Evolutionary conservation across 2,113 vertebrate genomes (phyloP).

Genomic region (Channa argus): DNA sequence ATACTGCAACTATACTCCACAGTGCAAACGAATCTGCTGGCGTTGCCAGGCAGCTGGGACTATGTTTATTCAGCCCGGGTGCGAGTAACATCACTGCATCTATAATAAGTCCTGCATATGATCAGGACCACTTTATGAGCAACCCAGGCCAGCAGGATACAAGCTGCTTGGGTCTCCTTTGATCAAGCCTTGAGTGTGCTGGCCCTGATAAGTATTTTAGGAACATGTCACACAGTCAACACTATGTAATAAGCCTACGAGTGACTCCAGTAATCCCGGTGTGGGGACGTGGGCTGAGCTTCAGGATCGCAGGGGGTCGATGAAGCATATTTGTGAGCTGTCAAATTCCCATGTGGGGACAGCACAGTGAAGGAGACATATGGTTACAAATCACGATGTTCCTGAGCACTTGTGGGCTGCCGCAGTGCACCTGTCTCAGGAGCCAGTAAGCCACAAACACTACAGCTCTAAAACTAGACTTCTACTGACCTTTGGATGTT

Average conservation of each 20-base stretch:
- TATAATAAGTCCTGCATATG: slow-evolving; percentile 63
- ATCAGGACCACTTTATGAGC: slow-evolving; percentile 10
- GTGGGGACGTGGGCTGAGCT: background rate
- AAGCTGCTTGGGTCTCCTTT: slow-evolving; percentile 33
- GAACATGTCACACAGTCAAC: slow-evolving; percentile 51
- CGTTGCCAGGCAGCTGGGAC: slow-evolving; percentile 52
- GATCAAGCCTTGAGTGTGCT: slow-evolving; percentile 21
- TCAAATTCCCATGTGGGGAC: slow-evolving; percentile 55
- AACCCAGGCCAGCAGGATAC: background rate
- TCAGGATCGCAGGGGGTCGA: background rate
- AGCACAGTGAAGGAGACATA: slow-evolving; percentile 31
- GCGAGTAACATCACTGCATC: slow-evolving; percentile 59
- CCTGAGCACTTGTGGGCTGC: slow-evolving; percentile 10
- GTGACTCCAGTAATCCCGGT: slow-evolving; percentile 55
- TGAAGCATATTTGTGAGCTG: slow-evolving; percentile 55
- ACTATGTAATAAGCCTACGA: slow-evolving; percentile 50
- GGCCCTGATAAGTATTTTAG: slow-evolving; percentile 56
- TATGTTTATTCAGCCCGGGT: slow-evolving; percentile 55
- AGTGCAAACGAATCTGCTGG: slow-evolving; percentile 19
- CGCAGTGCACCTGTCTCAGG: slow-evolving; percentile 67
- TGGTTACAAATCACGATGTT: slow-evolving; percentile 42
- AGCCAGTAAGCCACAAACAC: slow-evolving; percentile 58
- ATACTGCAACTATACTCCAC: slow-evolving; percentile 53
- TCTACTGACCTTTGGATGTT: slow-evolving; percentile 68
- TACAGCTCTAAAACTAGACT: slow-evolving; percentile 66